phyloP scores from a whole-genome alignment of 2,888 invertebrate species.

The Lottia scabra region DNA sequence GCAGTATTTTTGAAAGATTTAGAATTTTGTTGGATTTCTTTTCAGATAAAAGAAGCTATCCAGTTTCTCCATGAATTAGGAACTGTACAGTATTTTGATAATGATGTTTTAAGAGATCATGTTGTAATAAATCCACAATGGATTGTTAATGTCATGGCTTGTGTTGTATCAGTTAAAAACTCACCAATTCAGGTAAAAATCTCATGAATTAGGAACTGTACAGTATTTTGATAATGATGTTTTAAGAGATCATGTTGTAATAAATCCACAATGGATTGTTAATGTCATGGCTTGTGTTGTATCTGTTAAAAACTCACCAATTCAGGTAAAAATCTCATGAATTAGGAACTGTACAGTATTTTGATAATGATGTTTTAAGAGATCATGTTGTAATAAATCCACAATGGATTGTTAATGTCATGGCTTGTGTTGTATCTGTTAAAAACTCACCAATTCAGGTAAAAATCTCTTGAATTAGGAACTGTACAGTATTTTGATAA shows the following conservation, averaged over 20 bases:
- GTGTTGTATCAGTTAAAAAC: constrained; percentile 66
- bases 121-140: constrained; percentile 68
- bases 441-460: not conserved
- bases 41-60: constrained; percentile 57
- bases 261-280: constrained; percentile 62
- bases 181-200: constrained; percentile 61
- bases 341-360: too few relatives aligned
- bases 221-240: too few relatives aligned
- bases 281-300: constrained; percentile 68
- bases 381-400: too few relatives aligned
- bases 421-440: not conserved
- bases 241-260: constrained; percentile 67
- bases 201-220: too few relatives aligned
- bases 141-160: constrained; percentile 68
- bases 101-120: constrained; percentile 60
- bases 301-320: constrained; percentile 63
- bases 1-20: too few relatives aligned
- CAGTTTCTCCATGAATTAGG: constrained; percentile 66
- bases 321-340: constrained; percentile 46
- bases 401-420: too few relatives aligned
- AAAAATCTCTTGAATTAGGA: constrained; percentile 57
- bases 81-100: constrained; percentile 67
- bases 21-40: not conserved
- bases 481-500: too few relatives aligned
- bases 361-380: too few relatives aligned